Evolutionary conservation across 2,113 vertebrate genomes (phyloP).

Genomic region (Symphodus melops): DNA sequence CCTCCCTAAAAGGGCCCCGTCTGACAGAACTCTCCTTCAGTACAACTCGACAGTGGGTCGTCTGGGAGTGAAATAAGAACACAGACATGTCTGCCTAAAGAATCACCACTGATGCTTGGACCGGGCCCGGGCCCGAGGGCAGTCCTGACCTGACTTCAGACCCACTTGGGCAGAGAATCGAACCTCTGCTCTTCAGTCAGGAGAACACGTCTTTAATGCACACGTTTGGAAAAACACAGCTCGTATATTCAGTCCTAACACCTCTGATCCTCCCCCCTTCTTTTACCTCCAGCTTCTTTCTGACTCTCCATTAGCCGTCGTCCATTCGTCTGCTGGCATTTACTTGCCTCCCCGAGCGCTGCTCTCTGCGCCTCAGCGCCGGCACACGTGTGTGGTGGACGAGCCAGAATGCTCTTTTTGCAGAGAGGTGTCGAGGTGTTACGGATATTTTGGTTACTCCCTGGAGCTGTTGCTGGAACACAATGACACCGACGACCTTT

Average conservation of each 20-base stretch:
- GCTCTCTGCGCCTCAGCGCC: constrained; percentile 15
- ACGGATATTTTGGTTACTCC: constrained; percentile 44
- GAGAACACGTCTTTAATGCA: too few relatives aligned
- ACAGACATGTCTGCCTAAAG: too few relatives aligned
- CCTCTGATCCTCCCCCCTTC: not conserved
- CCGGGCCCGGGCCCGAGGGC: too few relatives aligned
- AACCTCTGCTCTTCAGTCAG: too few relatives aligned
- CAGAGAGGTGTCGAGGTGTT: constrained; percentile 17
- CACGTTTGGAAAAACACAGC: too few relatives aligned
- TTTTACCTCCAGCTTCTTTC: not conserved
- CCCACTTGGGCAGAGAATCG: too few relatives aligned
- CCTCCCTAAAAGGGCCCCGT: too few relatives aligned
- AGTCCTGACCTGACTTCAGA: too few relatives aligned
- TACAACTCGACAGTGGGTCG: too few relatives aligned
- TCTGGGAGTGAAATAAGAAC: too few relatives aligned
- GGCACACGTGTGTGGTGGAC: constrained; percentile 15
- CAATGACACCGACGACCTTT: constrained; percentile 28
- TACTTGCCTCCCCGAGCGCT: constrained; percentile 16
- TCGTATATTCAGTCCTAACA: not conserved
- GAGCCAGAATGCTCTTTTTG: constrained; percentile 17
- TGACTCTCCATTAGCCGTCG: constrained; percentile 29
- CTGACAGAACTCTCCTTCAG: too few relatives aligned
- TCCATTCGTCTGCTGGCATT: constrained; percentile 19
- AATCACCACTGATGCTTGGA: too few relatives aligned
- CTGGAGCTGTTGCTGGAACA: constrained; percentile 36